phyloP scores from a whole-genome alignment of 2,888 invertebrate species.

The Drosophila anomelani region DNA sequence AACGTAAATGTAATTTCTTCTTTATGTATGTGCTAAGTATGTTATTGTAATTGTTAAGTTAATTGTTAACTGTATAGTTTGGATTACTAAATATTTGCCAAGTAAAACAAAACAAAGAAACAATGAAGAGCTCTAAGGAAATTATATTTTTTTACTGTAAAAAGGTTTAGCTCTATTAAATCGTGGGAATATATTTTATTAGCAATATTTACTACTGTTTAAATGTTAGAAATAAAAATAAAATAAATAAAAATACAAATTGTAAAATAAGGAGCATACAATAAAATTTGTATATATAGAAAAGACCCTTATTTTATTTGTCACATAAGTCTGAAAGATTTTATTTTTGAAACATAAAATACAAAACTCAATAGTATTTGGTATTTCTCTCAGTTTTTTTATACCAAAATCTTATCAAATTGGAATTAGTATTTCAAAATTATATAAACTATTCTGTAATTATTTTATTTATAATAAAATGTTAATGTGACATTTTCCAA shows the following conservation, averaged over 20 bases:
- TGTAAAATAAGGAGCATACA: too few species aligned
- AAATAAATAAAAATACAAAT: not conserved
- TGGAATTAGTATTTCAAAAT: too few species aligned
- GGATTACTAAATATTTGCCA: not conserved
- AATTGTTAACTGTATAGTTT: constrained; percentile 35
- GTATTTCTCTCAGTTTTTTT: too few species aligned
- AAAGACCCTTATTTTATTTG: too few species aligned
- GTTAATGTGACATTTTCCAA: not conserved
- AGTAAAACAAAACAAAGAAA: not conserved
- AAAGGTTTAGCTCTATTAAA: not conserved
- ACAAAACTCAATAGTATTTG: too few species aligned
- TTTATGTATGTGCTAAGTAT: constrained; percentile 71
- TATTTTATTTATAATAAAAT: too few species aligned
- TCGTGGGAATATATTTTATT: not conserved
- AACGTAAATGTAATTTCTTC: constrained; percentile 56
- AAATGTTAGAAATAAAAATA: not conserved
- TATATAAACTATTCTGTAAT: too few species aligned
- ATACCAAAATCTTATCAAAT: too few species aligned
- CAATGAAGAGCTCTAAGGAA: not conserved
- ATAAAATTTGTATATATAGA: not conserved
- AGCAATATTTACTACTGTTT: not conserved
- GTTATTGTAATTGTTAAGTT: constrained; percentile 57
- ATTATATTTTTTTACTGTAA: not conserved
- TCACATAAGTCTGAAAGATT: not conserved
- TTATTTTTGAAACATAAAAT: not conserved